Conservation (phyloP, 2,797 vertebrate species). For the Onychomys arenicola region DNA sequence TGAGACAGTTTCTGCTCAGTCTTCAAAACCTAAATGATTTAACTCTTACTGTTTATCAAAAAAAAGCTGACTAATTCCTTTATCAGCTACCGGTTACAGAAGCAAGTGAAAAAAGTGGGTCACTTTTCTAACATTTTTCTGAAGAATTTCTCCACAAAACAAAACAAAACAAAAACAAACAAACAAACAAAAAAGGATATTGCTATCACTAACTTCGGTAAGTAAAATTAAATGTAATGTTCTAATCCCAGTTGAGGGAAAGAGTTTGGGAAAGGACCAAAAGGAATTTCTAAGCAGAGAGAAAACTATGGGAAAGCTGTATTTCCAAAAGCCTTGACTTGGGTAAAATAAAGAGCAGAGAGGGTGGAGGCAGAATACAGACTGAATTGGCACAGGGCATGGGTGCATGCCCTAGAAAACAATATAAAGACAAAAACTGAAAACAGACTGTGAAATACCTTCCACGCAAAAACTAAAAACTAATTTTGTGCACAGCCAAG, state of each 20-base stretch:
- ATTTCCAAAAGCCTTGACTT: neutral
- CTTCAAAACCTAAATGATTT: slow-evolving; percentile 48
- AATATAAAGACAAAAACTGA: neutral
- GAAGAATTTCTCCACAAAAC: neutral
- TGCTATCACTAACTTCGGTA: neutral
- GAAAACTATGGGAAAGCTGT: slow-evolving; percentile 23
- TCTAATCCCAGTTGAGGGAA: neutral
- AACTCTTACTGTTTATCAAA: neutral
- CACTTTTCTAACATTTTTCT: slow-evolving; percentile 39
- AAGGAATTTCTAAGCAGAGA: neutral
- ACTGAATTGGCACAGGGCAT: neutral
- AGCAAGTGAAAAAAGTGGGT: neutral
- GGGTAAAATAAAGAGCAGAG: neutral
- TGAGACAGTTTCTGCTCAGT: neutral
- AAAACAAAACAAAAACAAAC: no score
- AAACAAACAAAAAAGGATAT: neutral
- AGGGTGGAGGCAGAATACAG: neutral
- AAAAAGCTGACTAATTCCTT: neutral
- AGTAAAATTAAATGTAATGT: neutral
- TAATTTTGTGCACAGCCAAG: neutral
- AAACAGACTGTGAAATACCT: neutral
- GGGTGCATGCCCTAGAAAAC: neutral
- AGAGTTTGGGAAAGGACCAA: slow-evolving; percentile 10
- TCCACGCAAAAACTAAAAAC: neutral
- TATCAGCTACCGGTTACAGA: neutral